Evolutionary conservation across 2,888 invertebrate genomes (phyloP), one percentile per base, ranked within the genome.

Genomic region (Ypsolopha scabrella): DNA sequence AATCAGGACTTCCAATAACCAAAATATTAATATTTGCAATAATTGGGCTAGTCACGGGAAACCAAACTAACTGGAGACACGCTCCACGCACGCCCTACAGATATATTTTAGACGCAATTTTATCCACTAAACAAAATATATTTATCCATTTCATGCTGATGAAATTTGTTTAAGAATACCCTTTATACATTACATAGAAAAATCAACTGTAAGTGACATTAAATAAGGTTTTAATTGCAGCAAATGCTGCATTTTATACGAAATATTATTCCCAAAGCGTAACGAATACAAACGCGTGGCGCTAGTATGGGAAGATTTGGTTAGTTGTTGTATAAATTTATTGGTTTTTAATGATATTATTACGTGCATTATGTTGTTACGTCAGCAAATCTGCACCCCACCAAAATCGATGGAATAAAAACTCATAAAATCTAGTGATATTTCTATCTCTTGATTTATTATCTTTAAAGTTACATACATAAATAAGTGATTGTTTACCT

Each of bases 61-160:
- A 68, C 59, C 52, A 60, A 46, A 47, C 63, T 79, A 83, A 85
- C 76, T 60, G 70, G 60, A 57, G 65, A 49, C 85, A 80, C 85
- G 80, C 75, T 36, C 7, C 47, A 11, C 37, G 11, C 47, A 14
- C 47, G 13, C 37, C 47, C 43, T 43, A 33, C 46, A 34, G 35
- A 47, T 47, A 59, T 57, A 65, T 72, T 72, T 70, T 64, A 24
- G 58, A 60, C 62, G 70, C 68, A 70, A 69, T 60, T 68, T 63
- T 70, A 73, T 76, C 66, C 68, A 24, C 24, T 24, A 24, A 24
- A 24, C 24, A 24, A 24, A 24, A 24, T 24, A 24, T 76, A 75
- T 78, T 78, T 78, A 76, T 75, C 71, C 71, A 76, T 77, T 75
- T 72, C 67, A 75, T 71, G 75, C 72, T 62, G 70, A 71, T 73